Percentiles rank a stretch among this genome's conserved stretches.
Evolutionary conservation across 2,888 invertebrate species (phyloP).

Genomic region (Aquatica leii): DNA sequence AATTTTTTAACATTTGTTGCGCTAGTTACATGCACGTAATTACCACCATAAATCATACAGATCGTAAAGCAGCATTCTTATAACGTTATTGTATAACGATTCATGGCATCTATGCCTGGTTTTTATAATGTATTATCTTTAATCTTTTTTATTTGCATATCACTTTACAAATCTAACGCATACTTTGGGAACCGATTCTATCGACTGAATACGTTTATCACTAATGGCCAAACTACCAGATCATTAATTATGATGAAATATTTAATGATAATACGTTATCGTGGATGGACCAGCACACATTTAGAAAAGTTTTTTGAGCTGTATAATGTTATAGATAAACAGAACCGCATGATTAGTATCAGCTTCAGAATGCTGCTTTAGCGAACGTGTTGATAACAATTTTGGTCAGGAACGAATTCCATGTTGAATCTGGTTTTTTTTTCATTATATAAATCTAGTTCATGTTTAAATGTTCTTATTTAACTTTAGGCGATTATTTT

Average conservation of each 20-base stretch:
- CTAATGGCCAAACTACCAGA: conserved; percentile 35
- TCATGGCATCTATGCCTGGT: conserved; percentile 11
- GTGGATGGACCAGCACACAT: conserved; percentile 41
- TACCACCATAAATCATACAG: background rate
- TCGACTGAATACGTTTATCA: conserved; percentile 40
- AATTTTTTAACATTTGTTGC: background rate
- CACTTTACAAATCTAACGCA: conserved; percentile 28
- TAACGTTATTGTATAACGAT: conserved; percentile 6
- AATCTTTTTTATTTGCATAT: conserved; percentile 29
- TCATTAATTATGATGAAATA: conserved; percentile 48
- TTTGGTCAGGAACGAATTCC: conserved; percentile 25
- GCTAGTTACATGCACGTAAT: background rate
- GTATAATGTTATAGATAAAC: conserved; percentile 40
- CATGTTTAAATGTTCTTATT: too few species aligned
- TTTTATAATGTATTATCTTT: conserved; percentile 13
- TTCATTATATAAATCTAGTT: too few species aligned
- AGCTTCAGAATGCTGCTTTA: conserved; percentile 31
- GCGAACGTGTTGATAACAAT: conserved; percentile 32
- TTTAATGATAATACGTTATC: conserved; percentile 48
- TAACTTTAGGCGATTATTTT: too few species aligned
- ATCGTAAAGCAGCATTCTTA: conserved; percentile 6
- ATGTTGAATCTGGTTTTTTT: conserved; percentile 10
- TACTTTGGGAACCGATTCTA: conserved; percentile 31
- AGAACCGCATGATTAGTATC: conserved; percentile 37
- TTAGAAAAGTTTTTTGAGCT: conserved; percentile 42